Conservation (phyloP, 2,113 vertebrate genomes). For the Malurus elegans region DNA sequence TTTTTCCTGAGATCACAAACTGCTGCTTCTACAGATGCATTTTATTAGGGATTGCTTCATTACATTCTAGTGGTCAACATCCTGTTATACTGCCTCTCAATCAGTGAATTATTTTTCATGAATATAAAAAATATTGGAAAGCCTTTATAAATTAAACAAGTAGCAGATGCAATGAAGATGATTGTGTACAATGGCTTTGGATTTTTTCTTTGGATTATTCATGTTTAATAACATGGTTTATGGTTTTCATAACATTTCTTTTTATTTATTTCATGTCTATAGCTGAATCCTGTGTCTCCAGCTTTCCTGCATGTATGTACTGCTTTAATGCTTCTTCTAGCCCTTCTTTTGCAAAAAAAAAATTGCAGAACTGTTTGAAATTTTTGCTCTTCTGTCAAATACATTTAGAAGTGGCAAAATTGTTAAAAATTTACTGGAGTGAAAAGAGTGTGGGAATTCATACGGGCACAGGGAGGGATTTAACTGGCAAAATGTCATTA, state of each 20-base stretch:
- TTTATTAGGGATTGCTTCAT: conserved; percentile 33
- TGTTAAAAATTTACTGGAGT: neutral
- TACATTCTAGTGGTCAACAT: conserved; percentile 10
- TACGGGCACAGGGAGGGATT: neutral
- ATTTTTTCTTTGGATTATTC: neutral
- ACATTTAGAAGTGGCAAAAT: neutral
- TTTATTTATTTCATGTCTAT: neutral
- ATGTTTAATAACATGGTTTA: neutral
- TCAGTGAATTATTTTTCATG: neutral
- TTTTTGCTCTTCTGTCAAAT: neutral
- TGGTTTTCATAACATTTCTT: neutral
- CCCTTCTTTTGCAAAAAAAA: neutral
- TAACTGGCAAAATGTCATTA: neutral
- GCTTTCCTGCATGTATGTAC: neutral
- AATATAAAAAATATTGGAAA: neutral
- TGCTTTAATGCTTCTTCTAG: neutral
- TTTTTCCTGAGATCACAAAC: neutral
- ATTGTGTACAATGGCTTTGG: neutral
- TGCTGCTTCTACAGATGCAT: neutral
- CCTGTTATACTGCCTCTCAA: neutral
- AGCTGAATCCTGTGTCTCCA: neutral
- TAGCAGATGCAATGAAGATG: neutral
- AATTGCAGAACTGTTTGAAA: neutral
- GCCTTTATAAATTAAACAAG: neutral
- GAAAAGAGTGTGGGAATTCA: neutral